A percentile compares a stretch with the other conserved stretches of the same genome.
Evolutionary conservation across 1,140 invertebrate genomes (phyloP).

Genomic region (Hestina assimilis): DNA sequence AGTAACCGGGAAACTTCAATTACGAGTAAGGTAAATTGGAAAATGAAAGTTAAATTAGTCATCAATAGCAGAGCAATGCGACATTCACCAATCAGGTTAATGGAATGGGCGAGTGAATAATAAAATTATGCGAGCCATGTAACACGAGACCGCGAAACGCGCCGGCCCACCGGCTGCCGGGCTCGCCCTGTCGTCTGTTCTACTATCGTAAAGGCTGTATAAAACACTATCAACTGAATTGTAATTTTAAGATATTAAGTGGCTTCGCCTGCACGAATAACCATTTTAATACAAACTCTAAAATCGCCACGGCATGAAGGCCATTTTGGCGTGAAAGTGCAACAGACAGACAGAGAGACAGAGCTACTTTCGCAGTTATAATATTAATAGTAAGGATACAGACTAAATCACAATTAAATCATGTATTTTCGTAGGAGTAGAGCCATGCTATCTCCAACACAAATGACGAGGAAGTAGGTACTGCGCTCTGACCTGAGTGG

Average conservation of each 20-base stretch:
- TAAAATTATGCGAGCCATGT: constrained; percentile 30
- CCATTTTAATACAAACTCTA: too few relatives aligned
- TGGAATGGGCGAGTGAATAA: constrained; percentile 27
- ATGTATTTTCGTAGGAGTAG: too few relatives aligned
- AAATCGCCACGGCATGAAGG: too few relatives aligned
- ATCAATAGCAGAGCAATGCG: constrained; percentile 16
- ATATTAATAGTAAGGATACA: too few relatives aligned
- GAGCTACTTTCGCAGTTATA: too few relatives aligned
- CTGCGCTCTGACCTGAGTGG: too few relatives aligned
- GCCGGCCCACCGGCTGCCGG: background rate
- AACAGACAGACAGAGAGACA: too few relatives aligned
- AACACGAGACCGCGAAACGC: constrained; percentile 16
- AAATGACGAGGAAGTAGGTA: too few relatives aligned
- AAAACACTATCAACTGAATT: background rate
- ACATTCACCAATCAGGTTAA: constrained; percentile 24
- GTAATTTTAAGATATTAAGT: background rate
- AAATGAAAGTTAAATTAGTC: constrained; percentile 31
- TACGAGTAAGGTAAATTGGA: constrained; percentile 10
- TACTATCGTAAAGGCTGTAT: background rate
- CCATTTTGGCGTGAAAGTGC: too few relatives aligned
- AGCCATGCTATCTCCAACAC: too few relatives aligned
- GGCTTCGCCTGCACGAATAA: too few relatives aligned
- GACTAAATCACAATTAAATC: too few relatives aligned
- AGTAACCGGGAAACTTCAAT: constrained; percentile 1
- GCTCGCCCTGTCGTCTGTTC: background rate